phyloP scores from a whole-genome alignment of 2,113 vertebrate species.

The Phalacrocorax aristotelis region DNA sequence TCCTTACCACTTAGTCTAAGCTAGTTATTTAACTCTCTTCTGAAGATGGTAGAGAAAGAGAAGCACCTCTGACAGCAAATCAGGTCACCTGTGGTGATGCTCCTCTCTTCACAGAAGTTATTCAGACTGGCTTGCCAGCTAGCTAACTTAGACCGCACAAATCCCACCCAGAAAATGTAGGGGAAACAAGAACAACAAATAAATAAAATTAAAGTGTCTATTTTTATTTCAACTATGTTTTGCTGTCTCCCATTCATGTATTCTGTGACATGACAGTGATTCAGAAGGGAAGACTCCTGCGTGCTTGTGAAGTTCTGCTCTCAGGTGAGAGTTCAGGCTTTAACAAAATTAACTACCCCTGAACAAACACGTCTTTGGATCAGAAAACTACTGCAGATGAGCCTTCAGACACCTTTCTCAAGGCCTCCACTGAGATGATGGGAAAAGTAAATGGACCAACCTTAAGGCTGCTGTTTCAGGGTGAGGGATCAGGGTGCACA shows the following conservation, averaged over 20 bases:
- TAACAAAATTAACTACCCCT: neutral
- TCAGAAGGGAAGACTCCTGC: neutral
- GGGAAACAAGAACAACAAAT: neutral
- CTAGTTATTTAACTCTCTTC: neutral
- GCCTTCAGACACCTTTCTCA: neutral
- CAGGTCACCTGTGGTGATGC: neutral
- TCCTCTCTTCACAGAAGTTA: neutral
- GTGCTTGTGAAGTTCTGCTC: neutral
- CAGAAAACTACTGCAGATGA: neutral
- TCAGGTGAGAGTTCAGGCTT: neutral
- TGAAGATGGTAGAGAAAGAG: neutral
- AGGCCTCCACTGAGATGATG: neutral
- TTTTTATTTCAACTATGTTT: neutral
- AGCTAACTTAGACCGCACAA: neutral
- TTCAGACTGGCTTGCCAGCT: neutral
- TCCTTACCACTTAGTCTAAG: neutral
- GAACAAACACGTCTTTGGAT: neutral
- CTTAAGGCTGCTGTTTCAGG: neutral
- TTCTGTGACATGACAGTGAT: neutral
- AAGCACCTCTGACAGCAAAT: neutral
- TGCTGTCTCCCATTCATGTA: neutral
- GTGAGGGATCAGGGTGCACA: neutral
- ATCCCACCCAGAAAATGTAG: neutral
- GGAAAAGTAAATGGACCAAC: neutral
- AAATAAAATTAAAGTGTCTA: neutral